These are phyloP conservation scores for Lochmaea capreae DNA, from an alignment of 2,888 invertebrate species.

Conservation along the genomic window DNA sequence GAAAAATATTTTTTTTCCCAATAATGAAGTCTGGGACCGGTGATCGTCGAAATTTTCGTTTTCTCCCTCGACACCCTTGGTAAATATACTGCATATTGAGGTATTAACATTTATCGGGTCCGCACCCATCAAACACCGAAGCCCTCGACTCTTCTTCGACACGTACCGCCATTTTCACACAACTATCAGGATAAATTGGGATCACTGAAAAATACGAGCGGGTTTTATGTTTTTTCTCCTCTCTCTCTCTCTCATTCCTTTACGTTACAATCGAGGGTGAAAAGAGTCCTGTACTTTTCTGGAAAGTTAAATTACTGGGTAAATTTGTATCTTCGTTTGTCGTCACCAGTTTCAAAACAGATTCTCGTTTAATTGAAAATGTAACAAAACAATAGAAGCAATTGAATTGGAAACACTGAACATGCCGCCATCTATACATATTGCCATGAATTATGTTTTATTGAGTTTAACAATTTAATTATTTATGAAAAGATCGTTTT, in stretches of 20 bases:
- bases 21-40: conserved; percentile 41
- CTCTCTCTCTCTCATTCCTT: conserved; percentile 15
- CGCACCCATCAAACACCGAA: conserved; percentile 51
- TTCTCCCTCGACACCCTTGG: conserved; percentile 51
- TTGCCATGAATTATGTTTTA: too few species aligned
- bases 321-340: too few species aligned
- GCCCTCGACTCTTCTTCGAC: conserved; percentile 51
- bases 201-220: conserved; percentile 45
- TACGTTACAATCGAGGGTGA: not conserved
- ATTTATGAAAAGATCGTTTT: too few species aligned
- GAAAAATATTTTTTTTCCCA: not conserved
- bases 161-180: conserved; percentile 54
- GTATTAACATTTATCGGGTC: conserved; percentile 65
- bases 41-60: conserved; percentile 18
- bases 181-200: conserved; percentile 55
- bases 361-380: too few species aligned
- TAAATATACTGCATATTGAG: conserved; percentile 66
- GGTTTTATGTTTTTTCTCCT: conserved; percentile 35
- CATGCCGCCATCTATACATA: too few species aligned
- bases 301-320: conserved; percentile 1
- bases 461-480: too few species aligned
- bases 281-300: conserved; percentile 14
- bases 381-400: too few species aligned
- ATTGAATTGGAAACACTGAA: too few species aligned
- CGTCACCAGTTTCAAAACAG: too few species aligned